These are phyloP conservation scores for Drosophila borborema DNA, from an alignment of 2,888 invertebrate genomes.

Conservation along the genomic window DNA sequence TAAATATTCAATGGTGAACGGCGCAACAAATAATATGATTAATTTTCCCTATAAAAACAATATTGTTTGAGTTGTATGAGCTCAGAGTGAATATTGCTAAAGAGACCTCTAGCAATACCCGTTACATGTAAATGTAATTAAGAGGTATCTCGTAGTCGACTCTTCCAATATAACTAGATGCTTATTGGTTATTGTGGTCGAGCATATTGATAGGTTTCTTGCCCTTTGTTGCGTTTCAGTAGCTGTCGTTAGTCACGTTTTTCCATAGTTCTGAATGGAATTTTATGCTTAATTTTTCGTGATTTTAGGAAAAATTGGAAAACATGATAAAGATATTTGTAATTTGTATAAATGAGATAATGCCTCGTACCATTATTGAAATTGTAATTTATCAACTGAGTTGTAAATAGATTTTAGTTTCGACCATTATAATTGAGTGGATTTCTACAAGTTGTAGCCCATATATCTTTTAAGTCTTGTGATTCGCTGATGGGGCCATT, in stretches of 20 bases:
- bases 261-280: constrained; percentile 1
- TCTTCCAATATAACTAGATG: too few species aligned
- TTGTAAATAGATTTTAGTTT: background rate
- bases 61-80: background rate
- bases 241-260: constrained; percentile 10
- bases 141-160: background rate
- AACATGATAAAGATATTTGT: background rate
- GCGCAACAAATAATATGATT: constrained; percentile 15
- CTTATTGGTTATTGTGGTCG: background rate
- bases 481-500: constrained; percentile 75
- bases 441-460: constrained; percentile 30
- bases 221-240: background rate
- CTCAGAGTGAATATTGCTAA: background rate
- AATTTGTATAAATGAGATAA: background rate
- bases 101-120: background rate
- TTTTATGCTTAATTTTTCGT: background rate
- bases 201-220: constrained; percentile 8
- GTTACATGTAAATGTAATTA: too few species aligned
- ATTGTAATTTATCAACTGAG: constrained; percentile 28
- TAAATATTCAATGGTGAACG: constrained; percentile 23
- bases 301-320: constrained; percentile 1
- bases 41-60: constrained; percentile 21
- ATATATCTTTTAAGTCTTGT: constrained; percentile 74
- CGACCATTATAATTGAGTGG: constrained; percentile 52
- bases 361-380: constrained; percentile 3